Evolutionary conservation across 2,888 invertebrate genomes (phyloP).

Genomic region (Mythimna pallens): DNA sequence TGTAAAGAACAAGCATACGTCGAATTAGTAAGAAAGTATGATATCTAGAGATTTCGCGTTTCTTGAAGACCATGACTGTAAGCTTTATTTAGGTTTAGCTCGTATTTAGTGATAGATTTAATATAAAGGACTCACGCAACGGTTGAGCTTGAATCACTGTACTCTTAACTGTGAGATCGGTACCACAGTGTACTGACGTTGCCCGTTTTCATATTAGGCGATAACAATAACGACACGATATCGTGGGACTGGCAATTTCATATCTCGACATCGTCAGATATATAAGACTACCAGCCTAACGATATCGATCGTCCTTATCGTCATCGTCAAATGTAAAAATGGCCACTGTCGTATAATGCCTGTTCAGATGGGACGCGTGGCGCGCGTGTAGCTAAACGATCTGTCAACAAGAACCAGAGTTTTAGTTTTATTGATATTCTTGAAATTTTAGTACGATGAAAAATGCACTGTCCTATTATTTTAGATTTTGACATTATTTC

Average conservation of each 20-base stretch:
- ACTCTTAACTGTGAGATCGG: background rate
- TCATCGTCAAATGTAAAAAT: too few species aligned
- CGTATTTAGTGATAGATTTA: conserved; percentile 59
- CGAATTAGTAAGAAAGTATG: conserved; percentile 20
- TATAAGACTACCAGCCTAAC: too few species aligned
- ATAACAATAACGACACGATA: too few species aligned
- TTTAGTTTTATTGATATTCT: background rate
- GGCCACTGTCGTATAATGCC: background rate
- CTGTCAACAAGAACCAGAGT: background rate
- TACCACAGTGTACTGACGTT: background rate
- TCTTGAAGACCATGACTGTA: conserved; percentile 76
- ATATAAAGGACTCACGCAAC: conserved; percentile 40
- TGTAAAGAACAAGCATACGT: conserved; percentile 8
- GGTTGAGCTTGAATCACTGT: conserved; percentile 15
- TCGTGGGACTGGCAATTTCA: too few species aligned
- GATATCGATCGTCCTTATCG: too few species aligned
- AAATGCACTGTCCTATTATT: background rate
- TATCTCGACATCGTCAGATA: too few species aligned
- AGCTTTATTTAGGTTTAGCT: conserved; percentile 80
- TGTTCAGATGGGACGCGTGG: background rate
- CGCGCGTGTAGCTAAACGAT: background rate
- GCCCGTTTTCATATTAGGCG: too few species aligned
- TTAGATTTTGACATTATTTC: background rate
- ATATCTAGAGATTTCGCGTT: conserved; percentile 55
- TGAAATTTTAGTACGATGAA: background rate